phyloP scores from a whole-genome alignment of 1,140 invertebrate species.

The Habropoda laboriosa region DNA sequence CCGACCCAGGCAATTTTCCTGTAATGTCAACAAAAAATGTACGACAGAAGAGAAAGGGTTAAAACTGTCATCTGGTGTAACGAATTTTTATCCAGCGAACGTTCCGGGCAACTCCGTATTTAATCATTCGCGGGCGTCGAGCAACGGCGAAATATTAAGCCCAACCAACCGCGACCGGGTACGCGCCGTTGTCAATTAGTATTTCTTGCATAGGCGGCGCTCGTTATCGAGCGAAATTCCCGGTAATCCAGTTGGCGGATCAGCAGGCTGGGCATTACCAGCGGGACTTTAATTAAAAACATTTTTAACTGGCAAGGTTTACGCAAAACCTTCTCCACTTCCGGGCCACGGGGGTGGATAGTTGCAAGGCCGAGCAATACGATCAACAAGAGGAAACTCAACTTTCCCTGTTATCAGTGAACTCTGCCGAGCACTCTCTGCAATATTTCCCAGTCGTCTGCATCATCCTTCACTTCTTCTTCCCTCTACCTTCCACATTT shows the following conservation, averaged over 20 bases:
- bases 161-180: too few relatives aligned
- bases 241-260: background rate
- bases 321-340: background rate
- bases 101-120: background rate
- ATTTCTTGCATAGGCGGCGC: background rate
- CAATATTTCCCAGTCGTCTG: constrained; percentile 28
- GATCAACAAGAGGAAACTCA: constrained; percentile 29
- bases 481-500: background rate
- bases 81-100: too few relatives aligned
- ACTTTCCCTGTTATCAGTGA: constrained; percentile 55
- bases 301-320: constrained; percentile 9
- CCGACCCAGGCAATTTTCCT: too few relatives aligned
- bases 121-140: background rate
- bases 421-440: constrained; percentile 28
- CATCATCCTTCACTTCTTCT: background rate
- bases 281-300: constrained; percentile 28
- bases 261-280: background rate
- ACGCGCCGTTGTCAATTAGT: background rate
- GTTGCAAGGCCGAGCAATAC: background rate
- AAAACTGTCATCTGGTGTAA: too few relatives aligned
- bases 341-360: background rate
- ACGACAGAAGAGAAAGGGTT: too few relatives aligned
- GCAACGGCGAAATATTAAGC: background rate
- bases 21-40: too few relatives aligned
- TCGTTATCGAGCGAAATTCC: constrained; percentile 1